Conservation (phyloP, 2,888 invertebrate genomes). For the Torymus auratus region DNA sequence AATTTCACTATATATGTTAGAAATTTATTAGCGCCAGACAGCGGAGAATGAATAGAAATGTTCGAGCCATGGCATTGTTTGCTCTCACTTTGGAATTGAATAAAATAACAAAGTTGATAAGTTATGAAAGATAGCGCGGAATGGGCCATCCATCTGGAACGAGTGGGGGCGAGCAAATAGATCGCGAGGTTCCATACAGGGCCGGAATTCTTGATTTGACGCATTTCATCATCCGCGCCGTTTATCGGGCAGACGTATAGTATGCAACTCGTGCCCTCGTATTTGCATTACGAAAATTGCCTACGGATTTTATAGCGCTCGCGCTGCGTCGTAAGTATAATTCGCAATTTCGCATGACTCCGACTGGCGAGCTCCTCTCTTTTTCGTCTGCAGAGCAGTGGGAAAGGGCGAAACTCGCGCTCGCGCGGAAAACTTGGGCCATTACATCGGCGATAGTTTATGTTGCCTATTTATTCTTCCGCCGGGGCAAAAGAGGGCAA, state of each 20-base stretch:
- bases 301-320: constrained; percentile 25
- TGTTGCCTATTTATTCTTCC: constrained; percentile 57
- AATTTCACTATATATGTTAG: too few species aligned
- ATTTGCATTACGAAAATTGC: constrained; percentile 47
- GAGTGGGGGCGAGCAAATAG: too few species aligned
- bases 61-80: too few species aligned
- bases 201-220: neutral
- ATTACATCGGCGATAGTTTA: constrained; percentile 56
- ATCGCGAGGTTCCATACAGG: too few species aligned
- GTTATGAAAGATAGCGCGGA: too few species aligned
- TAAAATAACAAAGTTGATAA: too few species aligned
- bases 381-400: neutral
- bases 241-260: neutral
- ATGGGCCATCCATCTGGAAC: too few species aligned
- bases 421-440: constrained; percentile 49
- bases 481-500: constrained; percentile 1
- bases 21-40: too few species aligned
- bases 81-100: too few species aligned
- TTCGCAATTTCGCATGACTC: constrained; percentile 38
- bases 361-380: neutral
- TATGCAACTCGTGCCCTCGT: neutral
- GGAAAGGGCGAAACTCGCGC: constrained; percentile 26
- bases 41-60: too few species aligned
- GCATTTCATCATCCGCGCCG: constrained; percentile 21
- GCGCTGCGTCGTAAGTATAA: constrained; percentile 30